Base-by-base conservation (phyloP, 1,140 invertebrate species). In the Rhyzopertha dominica region DNA sequence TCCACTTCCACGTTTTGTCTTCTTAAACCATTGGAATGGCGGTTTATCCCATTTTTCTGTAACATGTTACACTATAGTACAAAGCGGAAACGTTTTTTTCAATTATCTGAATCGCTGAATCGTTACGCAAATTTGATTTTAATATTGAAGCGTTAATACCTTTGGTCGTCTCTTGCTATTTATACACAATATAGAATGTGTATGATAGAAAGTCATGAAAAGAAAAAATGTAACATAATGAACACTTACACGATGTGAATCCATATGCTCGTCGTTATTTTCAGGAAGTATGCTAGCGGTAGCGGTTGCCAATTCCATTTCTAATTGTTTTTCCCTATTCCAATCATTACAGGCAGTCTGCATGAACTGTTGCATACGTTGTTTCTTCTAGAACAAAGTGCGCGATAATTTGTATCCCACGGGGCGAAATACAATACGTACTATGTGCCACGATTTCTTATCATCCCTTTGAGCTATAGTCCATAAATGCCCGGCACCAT, bases 401-500 rank as follows among this genome's bases (percentile, higher is more conserved):
- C 28, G 31, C 13, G 28, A 34, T 5, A 40, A 25, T n/a, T 23
- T 32, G 10, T 24, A 36, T 49, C 40, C 36, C 32, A 30, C 18
- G 44, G 17, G n/a, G 4, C 14, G 30, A 5, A 41, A n/a, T 41
- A 41, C 8, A 36, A 28, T 20, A 53, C 54, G 56, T 65, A 70
- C 69, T 55, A 66, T 62, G 50, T 58, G 66, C 60, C 57, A 62
- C 17, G 70, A 66, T 57, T 67, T 71, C 7, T 53, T 70, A 49
- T 72, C 71, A 44, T 76, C 74, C 7, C 74, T 74, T 61, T 78
- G 79, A 3, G 81, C 81, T 14, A 91, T 79, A 0, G 84, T 86
- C 87, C 88, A 91, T 12, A 90, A 73, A 64, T 92, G 88, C 10
- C 88, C 88, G 2, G 87, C 86, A 7, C 87, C 88, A 43, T 87